These are phyloP conservation scores for Myotis pilosus DNA, from an alignment of 2,797 vertebrate genomes.

Conservation along the genomic window DNA sequence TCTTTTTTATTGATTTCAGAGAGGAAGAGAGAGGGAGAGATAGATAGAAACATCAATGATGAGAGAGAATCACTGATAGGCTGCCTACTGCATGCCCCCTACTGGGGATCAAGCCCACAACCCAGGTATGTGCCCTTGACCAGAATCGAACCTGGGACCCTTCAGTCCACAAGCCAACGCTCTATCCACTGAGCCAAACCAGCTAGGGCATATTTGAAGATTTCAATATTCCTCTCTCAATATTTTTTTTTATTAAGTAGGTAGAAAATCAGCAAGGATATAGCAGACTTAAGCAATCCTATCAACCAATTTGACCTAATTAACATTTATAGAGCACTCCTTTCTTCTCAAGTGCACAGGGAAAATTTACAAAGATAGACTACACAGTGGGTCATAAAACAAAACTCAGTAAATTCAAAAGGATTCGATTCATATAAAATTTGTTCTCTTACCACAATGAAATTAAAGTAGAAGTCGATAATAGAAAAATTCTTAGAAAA, in stretches of 20 bases:
- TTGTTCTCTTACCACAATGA: not conserved
- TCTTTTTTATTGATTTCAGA: not conserved
- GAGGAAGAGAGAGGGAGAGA: not conserved
- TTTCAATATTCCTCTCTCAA: not conserved
- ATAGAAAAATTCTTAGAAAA: constrained; percentile 19
- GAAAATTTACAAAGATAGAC: not conserved
- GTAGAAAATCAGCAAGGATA: not conserved
- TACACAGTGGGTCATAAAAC: not conserved
- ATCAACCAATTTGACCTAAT: not conserved
- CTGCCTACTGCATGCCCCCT: not conserved
- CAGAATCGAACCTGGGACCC: not conserved
- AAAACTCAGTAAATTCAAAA: not conserved
- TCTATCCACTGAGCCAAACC: not conserved
- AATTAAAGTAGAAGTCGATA: constrained; percentile 3
- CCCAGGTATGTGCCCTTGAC: not conserved
- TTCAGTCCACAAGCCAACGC: not conserved
- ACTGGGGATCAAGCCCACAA: not conserved
- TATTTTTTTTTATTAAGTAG: not conserved
- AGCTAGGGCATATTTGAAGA: not conserved
- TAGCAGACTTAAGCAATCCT: not conserved
- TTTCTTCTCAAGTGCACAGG: not conserved
- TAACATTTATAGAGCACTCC: not conserved
- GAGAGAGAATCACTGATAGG: not conserved
- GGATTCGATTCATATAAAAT: not conserved
- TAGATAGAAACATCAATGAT: not conserved